Percentiles rank a stretch among this genome's conserved stretches.
Conservation (phyloP, 37 sponge, comb jelly and placozoan species). For the Halichondria panicea region DNA sequence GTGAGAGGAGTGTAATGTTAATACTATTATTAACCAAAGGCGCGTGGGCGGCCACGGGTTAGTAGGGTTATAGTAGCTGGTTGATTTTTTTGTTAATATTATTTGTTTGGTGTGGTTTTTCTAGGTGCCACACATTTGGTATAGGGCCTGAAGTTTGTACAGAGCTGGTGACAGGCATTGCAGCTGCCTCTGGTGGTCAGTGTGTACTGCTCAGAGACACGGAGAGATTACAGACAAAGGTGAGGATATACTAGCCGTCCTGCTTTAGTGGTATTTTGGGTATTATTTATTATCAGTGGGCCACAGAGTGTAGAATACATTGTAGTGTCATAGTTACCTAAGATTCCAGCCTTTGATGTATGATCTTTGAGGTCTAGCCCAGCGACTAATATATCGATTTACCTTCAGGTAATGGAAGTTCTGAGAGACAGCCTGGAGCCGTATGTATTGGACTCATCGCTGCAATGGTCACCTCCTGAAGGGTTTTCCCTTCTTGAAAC, state of each 20-base stretch:
- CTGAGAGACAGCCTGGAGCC: slow-evolving; percentile 51
- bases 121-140: slow-evolving; percentile 77
- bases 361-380: not conserved
- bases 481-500: slow-evolving; percentile 39
- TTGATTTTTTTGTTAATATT: no score
- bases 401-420: slow-evolving; percentile 50
- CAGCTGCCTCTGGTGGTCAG: slow-evolving; percentile 49
- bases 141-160: slow-evolving; percentile 63
- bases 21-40: no score
- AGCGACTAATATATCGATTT: not conserved
- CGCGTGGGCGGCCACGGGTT: no score
- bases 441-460: slow-evolving; percentile 10
- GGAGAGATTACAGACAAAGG: slow-evolving; percentile 58
- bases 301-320: no score
- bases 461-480: slow-evolving; percentile 43
- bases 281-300: no score
- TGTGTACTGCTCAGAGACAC: slow-evolving; percentile 31
- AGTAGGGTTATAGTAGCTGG: no score
- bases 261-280: no score
- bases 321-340: no score
- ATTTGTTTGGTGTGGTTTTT: no score
- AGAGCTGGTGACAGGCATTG: slow-evolving; percentile 59
- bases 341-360: no score
- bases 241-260: no score
- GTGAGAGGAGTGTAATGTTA: slow-evolving; percentile 19